A percentile compares a stretch with the other conserved stretches of the same genome.
phyloP scores from a whole-genome alignment of 2,888 invertebrate genomes.

The Eristalis tenax region DNA sequence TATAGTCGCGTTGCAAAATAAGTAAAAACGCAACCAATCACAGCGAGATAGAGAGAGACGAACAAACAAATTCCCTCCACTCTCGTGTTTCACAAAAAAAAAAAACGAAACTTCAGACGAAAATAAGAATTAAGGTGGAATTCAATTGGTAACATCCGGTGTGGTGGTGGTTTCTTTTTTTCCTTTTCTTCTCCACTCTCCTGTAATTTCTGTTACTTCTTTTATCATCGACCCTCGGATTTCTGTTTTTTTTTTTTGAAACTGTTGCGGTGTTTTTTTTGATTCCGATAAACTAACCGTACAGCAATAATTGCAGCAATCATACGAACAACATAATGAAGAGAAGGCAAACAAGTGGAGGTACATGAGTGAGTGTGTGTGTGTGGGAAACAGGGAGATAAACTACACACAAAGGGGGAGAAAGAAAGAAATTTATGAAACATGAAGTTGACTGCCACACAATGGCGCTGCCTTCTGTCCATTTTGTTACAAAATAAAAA shows the following conservation, averaged over 20 bases:
- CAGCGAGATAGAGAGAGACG: not conserved
- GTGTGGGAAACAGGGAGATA: conserved; percentile 14
- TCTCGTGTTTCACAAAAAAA: conserved; percentile 51
- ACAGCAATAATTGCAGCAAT: conserved; percentile 60
- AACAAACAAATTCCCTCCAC: not conserved
- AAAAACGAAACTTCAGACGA: conserved; percentile 46
- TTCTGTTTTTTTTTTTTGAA: conserved; percentile 32
- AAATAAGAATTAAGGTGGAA: conserved; percentile 68
- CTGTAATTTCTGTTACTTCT: conserved; percentile 9
- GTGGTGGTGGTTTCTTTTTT: conserved; percentile 43
- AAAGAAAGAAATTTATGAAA: conserved; percentile 58
- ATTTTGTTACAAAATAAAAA: conserved; percentile 17
- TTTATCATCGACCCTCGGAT: conserved; percentile 9
- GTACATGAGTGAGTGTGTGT: not conserved
- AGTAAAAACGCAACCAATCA: conserved; percentile 5
- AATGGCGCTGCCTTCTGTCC: conserved; percentile 66
- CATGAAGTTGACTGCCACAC: conserved; percentile 66
- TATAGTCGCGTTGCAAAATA: conserved; percentile 22
- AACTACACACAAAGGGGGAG: not conserved
- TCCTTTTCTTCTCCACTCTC: conserved; percentile 38
- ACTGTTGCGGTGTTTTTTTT: conserved; percentile 45
- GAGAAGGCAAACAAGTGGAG: conserved; percentile 20
- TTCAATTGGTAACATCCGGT: conserved; percentile 72
- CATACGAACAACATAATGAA: conserved; percentile 39
- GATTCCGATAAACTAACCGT: conserved; percentile 39